phyloP scores from a whole-genome alignment of 2,888 invertebrate species.

The Marasmarcha lunaedactyla region DNA sequence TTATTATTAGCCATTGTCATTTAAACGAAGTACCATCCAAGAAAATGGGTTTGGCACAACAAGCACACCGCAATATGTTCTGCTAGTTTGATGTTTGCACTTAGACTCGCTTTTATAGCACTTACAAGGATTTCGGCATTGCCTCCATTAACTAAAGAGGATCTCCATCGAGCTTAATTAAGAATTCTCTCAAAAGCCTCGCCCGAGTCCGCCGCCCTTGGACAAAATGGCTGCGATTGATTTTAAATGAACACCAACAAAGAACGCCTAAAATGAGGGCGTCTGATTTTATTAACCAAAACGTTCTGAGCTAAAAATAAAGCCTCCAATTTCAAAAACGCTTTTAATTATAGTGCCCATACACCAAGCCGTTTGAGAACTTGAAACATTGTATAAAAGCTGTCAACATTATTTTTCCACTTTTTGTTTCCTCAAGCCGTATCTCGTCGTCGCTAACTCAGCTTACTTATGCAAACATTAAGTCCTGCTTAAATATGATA shows the following conservation, averaged over 20 bases:
- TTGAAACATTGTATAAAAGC: too few relatives aligned
- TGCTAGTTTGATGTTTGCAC: constrained; percentile 30
- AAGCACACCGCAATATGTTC: constrained; percentile 22
- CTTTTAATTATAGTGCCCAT: too few relatives aligned
- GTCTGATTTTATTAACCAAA: constrained; percentile 40
- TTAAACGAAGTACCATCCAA: neutral
- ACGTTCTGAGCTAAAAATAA: constrained; percentile 29
- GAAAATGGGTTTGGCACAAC: constrained; percentile 1
- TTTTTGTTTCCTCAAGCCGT: too few relatives aligned
- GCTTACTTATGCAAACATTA: too few relatives aligned
- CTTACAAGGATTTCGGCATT: constrained; percentile 47
- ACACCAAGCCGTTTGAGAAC: too few relatives aligned
- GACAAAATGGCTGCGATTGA: constrained; percentile 58
- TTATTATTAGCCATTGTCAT: too few relatives aligned
- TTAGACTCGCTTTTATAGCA: constrained; percentile 42
- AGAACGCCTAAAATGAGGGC: constrained; percentile 33
- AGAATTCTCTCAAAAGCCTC: constrained; percentile 64
- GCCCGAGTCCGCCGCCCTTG: constrained; percentile 38
- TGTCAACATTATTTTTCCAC: too few relatives aligned
- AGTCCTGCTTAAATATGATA: neutral
- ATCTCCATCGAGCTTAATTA: constrained; percentile 59
- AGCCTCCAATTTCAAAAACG: constrained; percentile 9
- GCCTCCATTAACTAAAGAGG: constrained; percentile 62
- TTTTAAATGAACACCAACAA: constrained; percentile 62
- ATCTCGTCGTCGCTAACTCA: too few relatives aligned